phyloP scores from a whole-genome alignment of 2,888 invertebrate species.

The Tenodera sinensis region DNA sequence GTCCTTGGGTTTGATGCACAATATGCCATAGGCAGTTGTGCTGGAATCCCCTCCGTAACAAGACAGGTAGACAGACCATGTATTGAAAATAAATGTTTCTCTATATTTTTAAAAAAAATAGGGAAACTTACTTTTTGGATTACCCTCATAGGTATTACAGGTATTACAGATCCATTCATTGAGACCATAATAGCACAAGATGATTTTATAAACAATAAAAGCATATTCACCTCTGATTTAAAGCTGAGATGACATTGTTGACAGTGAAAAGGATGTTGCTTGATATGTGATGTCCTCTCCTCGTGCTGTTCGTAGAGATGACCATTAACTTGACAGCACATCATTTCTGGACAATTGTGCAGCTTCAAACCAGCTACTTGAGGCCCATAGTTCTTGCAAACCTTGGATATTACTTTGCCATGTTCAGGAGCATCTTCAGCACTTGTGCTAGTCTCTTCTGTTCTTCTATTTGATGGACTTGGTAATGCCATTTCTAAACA shows the following conservation, averaged over 20 bases:
- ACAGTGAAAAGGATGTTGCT: conserved; percentile 28
- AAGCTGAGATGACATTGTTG: conserved; percentile 30
- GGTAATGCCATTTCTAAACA: not conserved
- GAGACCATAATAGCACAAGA: too few relatives aligned
- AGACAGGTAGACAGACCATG: too few relatives aligned
- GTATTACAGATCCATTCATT: too few relatives aligned
- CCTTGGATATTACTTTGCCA: not conserved
- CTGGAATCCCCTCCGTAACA: too few relatives aligned
- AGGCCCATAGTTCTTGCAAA: not conserved
- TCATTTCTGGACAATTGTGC: not conserved
- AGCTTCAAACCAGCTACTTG: not conserved
- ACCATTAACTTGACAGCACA: conserved; percentile 21
- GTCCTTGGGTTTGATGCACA: too few relatives aligned
- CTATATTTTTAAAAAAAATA: too few relatives aligned
- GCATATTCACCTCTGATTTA: conserved; percentile 24
- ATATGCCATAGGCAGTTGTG: too few relatives aligned
- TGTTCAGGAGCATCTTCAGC: not conserved
- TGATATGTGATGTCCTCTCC: conserved; percentile 22
- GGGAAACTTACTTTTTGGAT: too few relatives aligned
- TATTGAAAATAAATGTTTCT: too few relatives aligned
- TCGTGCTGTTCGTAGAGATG: conserved; percentile 1
- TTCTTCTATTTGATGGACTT: not conserved
- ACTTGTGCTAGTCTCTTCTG: not conserved
- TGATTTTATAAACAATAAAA: not conserved
- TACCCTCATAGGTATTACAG: too few relatives aligned